A percentile compares a stretch with the other conserved stretches of the same genome.
phyloP scores from a whole-genome alignment of 2,113 vertebrate species.

The Pseudonaja textilis region DNA sequence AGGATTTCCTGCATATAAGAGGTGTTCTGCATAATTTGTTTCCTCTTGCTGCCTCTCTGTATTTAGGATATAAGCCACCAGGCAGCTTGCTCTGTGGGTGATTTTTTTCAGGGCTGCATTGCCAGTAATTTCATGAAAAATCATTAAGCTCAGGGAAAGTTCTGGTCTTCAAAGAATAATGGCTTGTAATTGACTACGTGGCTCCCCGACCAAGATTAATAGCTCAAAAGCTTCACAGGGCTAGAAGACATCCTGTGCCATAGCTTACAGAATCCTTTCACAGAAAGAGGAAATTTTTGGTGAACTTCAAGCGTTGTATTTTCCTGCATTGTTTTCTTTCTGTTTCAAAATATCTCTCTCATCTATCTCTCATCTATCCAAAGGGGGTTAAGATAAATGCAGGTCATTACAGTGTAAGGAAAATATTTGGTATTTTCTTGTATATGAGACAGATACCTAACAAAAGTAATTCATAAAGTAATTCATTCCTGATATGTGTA shows the following conservation, averaged over 20 bases:
- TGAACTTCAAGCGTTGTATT: background rate
- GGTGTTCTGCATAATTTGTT: background rate
- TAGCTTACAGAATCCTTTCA: background rate
- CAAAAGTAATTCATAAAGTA: background rate
- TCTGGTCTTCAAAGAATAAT: constrained; percentile 1
- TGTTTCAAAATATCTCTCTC: background rate
- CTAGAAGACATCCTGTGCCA: background rate
- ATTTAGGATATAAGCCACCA: background rate
- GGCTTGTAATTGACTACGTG: background rate
- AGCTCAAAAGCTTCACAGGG: background rate
- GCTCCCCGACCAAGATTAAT: background rate
- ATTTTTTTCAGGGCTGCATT: constrained; percentile 2
- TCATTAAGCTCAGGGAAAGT: background rate
- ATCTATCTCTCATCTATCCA: background rate
- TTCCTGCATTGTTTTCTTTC: background rate
- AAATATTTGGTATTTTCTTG: background rate
- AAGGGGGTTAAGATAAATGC: background rate
- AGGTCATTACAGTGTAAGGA: background rate
- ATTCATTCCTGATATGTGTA: background rate
- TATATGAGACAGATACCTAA: background rate
- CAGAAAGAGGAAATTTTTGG: background rate
- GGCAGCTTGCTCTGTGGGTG: background rate
- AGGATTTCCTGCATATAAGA: background rate
- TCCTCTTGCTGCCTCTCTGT: constrained; percentile 5
- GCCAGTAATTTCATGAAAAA: background rate